Evolutionary conservation across 2,113 vertebrate genomes (phyloP).

Genomic region (Limanda limanda): DNA sequence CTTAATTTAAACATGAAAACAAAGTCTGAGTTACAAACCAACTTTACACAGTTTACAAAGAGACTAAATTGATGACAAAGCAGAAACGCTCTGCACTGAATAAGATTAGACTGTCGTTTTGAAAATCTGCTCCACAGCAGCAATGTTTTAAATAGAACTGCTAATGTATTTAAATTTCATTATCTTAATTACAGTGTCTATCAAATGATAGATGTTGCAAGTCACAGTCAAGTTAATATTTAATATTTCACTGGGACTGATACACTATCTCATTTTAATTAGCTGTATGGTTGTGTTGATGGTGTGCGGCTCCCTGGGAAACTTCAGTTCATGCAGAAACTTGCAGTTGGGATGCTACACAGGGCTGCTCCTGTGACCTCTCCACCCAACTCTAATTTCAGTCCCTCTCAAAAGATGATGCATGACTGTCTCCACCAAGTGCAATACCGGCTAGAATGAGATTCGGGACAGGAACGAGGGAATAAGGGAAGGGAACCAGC

Average conservation of each 20-base stretch:
- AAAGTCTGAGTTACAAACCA: not conserved
- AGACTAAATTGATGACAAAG: conserved; percentile 43
- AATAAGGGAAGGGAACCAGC: conserved; percentile 8
- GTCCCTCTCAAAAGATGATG: conserved; percentile 39
- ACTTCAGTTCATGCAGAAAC: conserved; percentile 24
- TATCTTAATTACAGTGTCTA: conserved; percentile 74
- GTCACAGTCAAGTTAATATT: conserved; percentile 68
- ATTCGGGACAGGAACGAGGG: conserved; percentile 18
- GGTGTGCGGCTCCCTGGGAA: conserved; percentile 33
- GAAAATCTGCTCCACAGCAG: conserved; percentile 33
- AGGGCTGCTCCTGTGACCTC: conserved; percentile 36
- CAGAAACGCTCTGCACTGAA: conserved; percentile 41
- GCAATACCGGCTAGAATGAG: conserved; percentile 20
- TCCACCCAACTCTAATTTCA: conserved; percentile 26
- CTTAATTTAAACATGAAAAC: not conserved
- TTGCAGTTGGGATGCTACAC: conserved; percentile 10
- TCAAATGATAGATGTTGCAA: conserved; percentile 66
- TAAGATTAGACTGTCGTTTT: conserved; percentile 45
- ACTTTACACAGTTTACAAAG: conserved; percentile 18
- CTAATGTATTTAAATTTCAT: conserved; percentile 69
- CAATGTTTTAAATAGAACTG: conserved; percentile 65
- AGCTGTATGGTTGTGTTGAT: conserved; percentile 23
- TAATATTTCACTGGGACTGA: conserved; percentile 58
- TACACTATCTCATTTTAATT: conserved; percentile 62
- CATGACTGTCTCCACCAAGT: conserved; percentile 20